Evolutionary conservation across 2,113 vertebrate genomes (phyloP), one percentile per base, ranked within the genome.

Genomic region (Empidonax traillii): DNA sequence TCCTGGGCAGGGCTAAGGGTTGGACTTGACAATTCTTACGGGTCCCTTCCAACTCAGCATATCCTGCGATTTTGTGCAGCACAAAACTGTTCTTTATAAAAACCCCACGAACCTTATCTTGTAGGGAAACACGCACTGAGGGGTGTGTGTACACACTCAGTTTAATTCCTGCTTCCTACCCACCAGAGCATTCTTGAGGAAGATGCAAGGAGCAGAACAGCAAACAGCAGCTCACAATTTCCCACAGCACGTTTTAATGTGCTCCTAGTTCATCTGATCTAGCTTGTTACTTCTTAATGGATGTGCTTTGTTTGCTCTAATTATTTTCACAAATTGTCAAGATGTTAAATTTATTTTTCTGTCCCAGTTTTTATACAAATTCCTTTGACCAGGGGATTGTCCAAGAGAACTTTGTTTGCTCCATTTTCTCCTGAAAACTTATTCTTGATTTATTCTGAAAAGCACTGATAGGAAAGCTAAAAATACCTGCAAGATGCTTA

Each of bases 361-460:
- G 63, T 8, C 27, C 33, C 41, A 10, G 23, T 76, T 91, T n/a
- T 89, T 37, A 21, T 33, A 14, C 8, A 61, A 62, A 63, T 44
- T 65, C 39, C 17, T 46, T 72, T 69, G 33, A 58, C 55, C 35
- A 37, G 51, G 23, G 23, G 14, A 72, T 66, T 85, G 61, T 55
- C 61, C 51, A 44, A 71, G 59, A 83, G 23, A 28, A 35, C 31
- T 87, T 53, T 3, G 7, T 14, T 63, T 55, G 20, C 24, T 72
- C 22, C 33, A 14, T 55, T 80, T 80, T 28, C 43, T 83, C 41
- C 37, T n/a, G 39, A 61, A 82, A 78, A 58, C 24, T 27, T 89
- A 51, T 84, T 74, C 19, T 91, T 67, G 80, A 58, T 67, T 71
- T 91, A 55, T 87, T 93, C 44, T 90, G 66, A 66, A 83, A 76